Evolutionary conservation across 2,113 vertebrate genomes (phyloP).

Genomic region (Microtus oregoni): DNA sequence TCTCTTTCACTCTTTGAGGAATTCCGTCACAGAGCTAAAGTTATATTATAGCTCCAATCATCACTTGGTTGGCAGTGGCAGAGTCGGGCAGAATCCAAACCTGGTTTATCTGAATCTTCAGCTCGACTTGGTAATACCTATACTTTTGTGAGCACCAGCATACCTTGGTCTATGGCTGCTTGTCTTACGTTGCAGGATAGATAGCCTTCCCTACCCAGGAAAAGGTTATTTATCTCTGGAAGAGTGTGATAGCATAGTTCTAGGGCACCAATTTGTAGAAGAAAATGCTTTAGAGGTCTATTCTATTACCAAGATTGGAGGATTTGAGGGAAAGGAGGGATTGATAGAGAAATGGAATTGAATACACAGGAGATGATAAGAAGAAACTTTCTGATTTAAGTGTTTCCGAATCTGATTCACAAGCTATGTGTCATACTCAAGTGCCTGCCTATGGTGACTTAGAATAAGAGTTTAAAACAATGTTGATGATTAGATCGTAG

Average conservation of each 20-base stretch:
- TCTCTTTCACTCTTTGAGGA: neutral
- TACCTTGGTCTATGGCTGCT: neutral
- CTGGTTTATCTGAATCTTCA: neutral
- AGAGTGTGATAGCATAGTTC: neutral
- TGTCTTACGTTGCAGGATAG: neutral
- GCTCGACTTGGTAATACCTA: neutral
- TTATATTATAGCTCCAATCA: neutral
- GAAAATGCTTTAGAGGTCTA: neutral
- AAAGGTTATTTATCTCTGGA: neutral
- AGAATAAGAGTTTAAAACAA: neutral
- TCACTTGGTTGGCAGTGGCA: neutral
- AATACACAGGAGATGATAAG: neutral
- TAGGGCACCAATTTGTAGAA: neutral
- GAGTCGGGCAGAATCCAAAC: neutral
- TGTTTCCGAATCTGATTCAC: conserved; percentile 20
- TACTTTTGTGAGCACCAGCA: neutral
- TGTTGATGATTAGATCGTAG: neutral
- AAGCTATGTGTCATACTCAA: conserved; percentile 10
- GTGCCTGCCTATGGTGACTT: neutral
- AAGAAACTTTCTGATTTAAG: neutral
- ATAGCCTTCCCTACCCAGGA: neutral
- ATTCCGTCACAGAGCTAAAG: neutral
- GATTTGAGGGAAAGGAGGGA: neutral
- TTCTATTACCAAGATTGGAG: neutral
- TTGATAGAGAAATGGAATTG: neutral